phyloP scores from a whole-genome alignment of 1,140 invertebrate species.

The Oreohelix idahoensis region DNA sequence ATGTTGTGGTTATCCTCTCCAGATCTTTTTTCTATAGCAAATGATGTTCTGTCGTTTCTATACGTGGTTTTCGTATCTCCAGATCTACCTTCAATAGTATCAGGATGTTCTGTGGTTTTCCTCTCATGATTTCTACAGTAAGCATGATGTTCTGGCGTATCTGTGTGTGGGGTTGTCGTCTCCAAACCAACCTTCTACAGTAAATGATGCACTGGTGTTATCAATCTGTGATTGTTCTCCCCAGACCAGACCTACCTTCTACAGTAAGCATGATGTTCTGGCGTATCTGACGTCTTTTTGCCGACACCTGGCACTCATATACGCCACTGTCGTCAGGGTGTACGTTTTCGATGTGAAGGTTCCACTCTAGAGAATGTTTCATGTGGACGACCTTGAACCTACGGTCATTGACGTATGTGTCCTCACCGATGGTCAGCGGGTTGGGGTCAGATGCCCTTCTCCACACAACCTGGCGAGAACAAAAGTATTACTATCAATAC shows the following conservation, averaged over 20 bases:
- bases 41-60: no score
- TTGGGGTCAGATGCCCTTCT: slow-evolving; percentile 51
- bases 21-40: no score
- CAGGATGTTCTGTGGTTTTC: no score
- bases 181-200: no score
- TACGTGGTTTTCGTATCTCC: no score
- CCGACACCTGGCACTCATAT: slow-evolving; percentile 61
- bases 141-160: slow-evolving; percentile 52
- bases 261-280: slow-evolving; percentile 51
- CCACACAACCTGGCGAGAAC: slow-evolving; percentile 56
- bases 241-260: slow-evolving; percentile 44
- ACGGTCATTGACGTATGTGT: slow-evolving; percentile 50
- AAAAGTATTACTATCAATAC: background rate
- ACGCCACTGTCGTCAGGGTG: slow-evolving; percentile 52
- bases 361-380: slow-evolving; percentile 54
- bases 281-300: slow-evolving; percentile 48
- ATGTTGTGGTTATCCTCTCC: no score
- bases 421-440: slow-evolving; percentile 55
- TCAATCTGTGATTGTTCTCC: no score
- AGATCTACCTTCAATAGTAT: no score
- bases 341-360: slow-evolving; percentile 56
- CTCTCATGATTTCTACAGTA: slow-evolving; percentile 45
- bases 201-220: no score
- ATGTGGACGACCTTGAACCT: slow-evolving; percentile 47
- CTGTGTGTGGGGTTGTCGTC: no score